Conservation (phyloP, 2,113 vertebrate genomes). For the Gymnorhina tibicen region DNA sequence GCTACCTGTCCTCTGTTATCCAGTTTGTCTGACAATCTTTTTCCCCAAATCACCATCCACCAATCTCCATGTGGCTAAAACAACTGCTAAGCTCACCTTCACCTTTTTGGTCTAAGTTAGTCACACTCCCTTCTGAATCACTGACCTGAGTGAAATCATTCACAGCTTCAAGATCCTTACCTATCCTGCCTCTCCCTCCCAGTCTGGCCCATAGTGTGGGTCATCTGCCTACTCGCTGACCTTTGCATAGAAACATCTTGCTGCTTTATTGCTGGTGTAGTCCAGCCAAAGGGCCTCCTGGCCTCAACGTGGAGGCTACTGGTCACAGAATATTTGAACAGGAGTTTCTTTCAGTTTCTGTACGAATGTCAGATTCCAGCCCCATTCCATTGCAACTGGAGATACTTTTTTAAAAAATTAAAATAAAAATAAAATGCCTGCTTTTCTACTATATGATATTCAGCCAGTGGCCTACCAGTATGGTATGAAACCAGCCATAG, state of each 20-base stretch:
- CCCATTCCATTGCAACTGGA: background rate
- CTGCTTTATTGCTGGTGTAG: background rate
- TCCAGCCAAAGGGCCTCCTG: background rate
- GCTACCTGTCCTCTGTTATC: background rate
- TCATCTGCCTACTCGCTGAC: background rate
- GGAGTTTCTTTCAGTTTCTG: background rate
- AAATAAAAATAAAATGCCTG: background rate
- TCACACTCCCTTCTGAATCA: background rate
- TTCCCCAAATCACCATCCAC: background rate
- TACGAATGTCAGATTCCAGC: background rate
- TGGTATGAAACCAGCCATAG: background rate
- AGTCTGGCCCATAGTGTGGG: rapidly evolving
- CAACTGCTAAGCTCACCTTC: background rate
- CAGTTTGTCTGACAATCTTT: background rate
- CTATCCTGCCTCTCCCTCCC: background rate
- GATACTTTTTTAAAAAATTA: background rate
- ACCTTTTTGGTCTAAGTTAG: background rate
- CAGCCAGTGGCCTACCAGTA: background rate
- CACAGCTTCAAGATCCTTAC: background rate
- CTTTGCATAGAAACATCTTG: background rate
- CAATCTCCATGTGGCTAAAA: background rate
- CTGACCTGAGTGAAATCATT: background rate
- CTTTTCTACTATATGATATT: background rate
- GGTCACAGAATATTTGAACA: background rate
- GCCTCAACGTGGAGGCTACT: background rate